Evolutionary conservation across 2,113 vertebrate species (phyloP).

Genomic region (Eurypyga helias): DNA sequence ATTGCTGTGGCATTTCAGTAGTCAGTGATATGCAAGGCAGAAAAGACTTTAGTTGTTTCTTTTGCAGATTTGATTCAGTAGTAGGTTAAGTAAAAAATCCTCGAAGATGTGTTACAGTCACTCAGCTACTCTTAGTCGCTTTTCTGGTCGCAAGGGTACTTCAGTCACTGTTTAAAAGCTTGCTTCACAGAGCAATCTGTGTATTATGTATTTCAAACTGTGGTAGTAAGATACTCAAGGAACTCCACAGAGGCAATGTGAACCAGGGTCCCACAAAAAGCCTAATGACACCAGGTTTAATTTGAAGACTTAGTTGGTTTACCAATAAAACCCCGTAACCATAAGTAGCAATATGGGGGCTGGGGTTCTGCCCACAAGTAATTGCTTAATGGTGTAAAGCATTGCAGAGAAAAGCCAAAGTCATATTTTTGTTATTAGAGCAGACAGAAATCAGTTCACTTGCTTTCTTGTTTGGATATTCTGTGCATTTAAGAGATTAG

Average conservation of each 20-base stretch:
- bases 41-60: neutral
- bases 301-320: conserved; percentile 53
- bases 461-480: conserved; percentile 72
- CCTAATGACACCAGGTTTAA: conserved; percentile 55
- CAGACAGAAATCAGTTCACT: conserved; percentile 66
- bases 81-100: neutral
- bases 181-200: neutral
- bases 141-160: neutral
- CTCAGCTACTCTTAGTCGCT: neutral
- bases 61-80: neutral
- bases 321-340: conserved; percentile 64
- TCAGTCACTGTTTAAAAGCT: neutral
- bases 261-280: conserved; percentile 10
- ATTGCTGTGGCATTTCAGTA: neutral
- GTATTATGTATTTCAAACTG: neutral
- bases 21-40: neutral
- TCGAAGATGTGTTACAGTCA: neutral
- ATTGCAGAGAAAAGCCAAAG: conserved; percentile 52
- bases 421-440: conserved; percentile 70
- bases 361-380: conserved; percentile 68
- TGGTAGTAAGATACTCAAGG: neutral
- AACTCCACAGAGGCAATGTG: neutral
- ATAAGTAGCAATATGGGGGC: conserved; percentile 54
- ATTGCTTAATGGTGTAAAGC: conserved; percentile 62
- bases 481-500: conserved; percentile 73